These are phyloP conservation scores for Trichosurus vulpecula DNA, from an alignment of 2,797 vertebrate species.

Conservation along the genomic window DNA sequence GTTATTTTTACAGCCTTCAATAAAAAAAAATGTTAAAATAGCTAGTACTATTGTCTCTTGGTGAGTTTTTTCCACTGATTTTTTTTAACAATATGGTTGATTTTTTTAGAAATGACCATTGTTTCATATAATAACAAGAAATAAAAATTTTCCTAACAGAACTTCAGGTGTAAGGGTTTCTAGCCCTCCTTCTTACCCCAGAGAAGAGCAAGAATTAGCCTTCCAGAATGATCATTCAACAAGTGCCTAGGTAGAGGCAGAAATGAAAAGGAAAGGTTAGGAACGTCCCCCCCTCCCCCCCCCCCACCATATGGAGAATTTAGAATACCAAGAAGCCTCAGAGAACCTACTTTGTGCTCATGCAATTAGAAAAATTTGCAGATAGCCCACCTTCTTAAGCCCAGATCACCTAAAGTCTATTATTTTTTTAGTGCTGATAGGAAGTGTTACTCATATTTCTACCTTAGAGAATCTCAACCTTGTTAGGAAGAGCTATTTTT, in stretches of 20 bases:
- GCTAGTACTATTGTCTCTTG: conserved; percentile 81
- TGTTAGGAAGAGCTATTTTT: background rate
- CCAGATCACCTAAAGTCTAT: background rate
- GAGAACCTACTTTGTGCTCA: conserved; percentile 15
- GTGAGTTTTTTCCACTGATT: conserved; percentile 76
- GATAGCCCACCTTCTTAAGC: background rate
- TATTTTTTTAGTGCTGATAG: conserved; percentile 36
- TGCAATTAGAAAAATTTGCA: background rate
- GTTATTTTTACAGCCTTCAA: conserved; percentile 85
- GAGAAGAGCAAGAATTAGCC: conserved; percentile 29
- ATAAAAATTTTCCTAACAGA: conserved; percentile 79
- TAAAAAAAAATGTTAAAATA: conserved; percentile 85
- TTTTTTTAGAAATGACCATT: conserved; percentile 80
- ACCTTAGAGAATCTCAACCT: background rate
- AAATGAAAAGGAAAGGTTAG: background rate
- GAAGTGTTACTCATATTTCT: background rate
- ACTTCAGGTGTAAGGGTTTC: conserved; percentile 72
- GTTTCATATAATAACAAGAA: conserved; percentile 80
- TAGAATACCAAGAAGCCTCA: background rate
- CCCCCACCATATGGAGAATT: conserved; percentile 5
- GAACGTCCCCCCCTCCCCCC: too few relatives aligned
- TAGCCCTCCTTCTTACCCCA: conserved; percentile 42
- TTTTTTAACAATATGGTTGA: conserved; percentile 70
- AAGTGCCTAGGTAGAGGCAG: background rate
- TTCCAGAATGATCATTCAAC: conserved; percentile 15